phyloP scores from a whole-genome alignment of 2,888 invertebrate species.

The Drosophila peninsularis region DNA sequence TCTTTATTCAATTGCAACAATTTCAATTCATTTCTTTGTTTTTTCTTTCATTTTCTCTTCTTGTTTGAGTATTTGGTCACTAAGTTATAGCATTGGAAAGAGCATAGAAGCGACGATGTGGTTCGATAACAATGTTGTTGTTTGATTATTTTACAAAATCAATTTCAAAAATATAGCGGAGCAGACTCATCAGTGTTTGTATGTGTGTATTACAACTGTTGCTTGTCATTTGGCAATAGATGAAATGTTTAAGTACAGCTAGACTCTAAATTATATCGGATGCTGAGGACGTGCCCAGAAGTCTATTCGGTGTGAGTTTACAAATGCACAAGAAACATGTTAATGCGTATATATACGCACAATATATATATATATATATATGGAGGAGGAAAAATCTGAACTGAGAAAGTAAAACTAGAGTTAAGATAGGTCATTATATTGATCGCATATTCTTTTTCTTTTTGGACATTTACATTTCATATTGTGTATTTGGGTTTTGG shows the following conservation, averaged over 20 bases:
- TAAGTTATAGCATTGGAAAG: conserved; percentile 12
- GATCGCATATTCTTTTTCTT: not conserved
- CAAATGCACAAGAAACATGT: conserved; percentile 54
- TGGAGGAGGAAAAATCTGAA: conserved; percentile 1
- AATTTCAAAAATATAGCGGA: conserved; percentile 13
- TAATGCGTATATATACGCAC: not conserved
- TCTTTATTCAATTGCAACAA: conserved; percentile 10
- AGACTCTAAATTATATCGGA: conserved; percentile 20
- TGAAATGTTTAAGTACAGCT: conserved; percentile 48
- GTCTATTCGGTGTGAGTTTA: conserved; percentile 49
- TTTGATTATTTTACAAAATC: conserved; percentile 15
- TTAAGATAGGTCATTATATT: conserved; percentile 1
- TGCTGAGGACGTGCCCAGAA: conserved; percentile 32
- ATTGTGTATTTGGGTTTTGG: conserved; percentile 1
- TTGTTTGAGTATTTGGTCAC: conserved; percentile 1
- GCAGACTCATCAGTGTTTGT: conserved; percentile 13
- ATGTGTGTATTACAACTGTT: conserved; percentile 7
- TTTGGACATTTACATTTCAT: not conserved
- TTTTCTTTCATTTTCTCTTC: not conserved
- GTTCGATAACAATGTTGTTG: not conserved
- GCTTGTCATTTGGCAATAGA: conserved; percentile 2
- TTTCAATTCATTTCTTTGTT: not conserved
- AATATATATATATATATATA: conserved; percentile 15
- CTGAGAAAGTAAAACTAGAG: not conserved
- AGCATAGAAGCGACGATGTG: conserved; percentile 21